Percentiles rank a stretch among this genome's conserved stretches.
phyloP scores from a whole-genome alignment of 2,113 vertebrate species.

The Podarcis muralis region DNA sequence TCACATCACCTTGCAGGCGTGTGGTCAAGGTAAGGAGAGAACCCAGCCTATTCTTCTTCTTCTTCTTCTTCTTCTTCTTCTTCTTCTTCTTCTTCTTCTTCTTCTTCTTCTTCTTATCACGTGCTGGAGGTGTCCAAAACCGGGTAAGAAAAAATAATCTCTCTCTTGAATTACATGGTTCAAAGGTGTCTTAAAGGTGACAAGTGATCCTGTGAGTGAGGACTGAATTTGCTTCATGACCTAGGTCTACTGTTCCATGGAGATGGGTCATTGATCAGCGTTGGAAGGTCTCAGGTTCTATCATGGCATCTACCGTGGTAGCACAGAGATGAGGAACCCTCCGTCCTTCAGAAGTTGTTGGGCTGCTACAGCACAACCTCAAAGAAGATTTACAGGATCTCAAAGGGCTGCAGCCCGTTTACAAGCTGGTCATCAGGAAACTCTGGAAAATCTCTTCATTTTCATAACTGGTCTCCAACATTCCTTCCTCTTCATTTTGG shows the following conservation, averaged over 20 bases:
- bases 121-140: background rate
- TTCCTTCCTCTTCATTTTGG: slow-evolving; percentile 59
- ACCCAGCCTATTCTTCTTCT: background rate
- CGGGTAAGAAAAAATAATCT: background rate
- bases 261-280: no score
- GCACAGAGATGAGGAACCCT: no score
- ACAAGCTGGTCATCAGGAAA: slow-evolving; percentile 51
- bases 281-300: no score
- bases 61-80: no score
- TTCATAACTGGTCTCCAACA: slow-evolving; percentile 28
- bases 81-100: no score
- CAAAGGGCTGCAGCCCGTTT: slow-evolving; percentile 44
- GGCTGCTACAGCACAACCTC: no score
- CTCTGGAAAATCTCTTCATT: slow-evolving; percentile 41
- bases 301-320: no score
- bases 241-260: no score
- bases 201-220: no score
- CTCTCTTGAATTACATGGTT: background rate
- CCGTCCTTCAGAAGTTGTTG: no score
- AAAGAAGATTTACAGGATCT: slow-evolving; percentile 52
- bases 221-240: no score
- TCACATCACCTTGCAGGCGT: slow-evolving; percentile 46
- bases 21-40: slow-evolving; percentile 61
- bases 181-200: no score
- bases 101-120: background rate